Base-by-base conservation (phyloP, 1,140 invertebrate species). In the Orius laevigatus region DNA sequence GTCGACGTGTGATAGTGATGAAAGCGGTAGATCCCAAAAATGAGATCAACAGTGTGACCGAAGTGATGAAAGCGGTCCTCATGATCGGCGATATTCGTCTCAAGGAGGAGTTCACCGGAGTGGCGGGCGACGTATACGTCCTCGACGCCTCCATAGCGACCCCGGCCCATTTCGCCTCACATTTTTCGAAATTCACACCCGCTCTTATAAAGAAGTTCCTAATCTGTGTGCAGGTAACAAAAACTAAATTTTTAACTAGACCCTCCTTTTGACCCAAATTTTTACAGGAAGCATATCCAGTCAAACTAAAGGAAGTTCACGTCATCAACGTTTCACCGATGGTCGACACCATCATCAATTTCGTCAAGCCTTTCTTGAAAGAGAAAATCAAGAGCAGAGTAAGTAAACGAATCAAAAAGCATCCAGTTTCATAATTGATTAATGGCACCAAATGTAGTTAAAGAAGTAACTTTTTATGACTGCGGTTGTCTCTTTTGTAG, bases 11-110 rank as follows among this genome's bases (percentile, higher is more conserved):
- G 1, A 73, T 81, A 3, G 64, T 84, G 16, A 74, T 84, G 64
- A 65, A 78, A 48, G 79, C 75, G 55, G 62, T 71, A 8, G 67
- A 73, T 46, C 42, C 55, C 9, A 40, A 33, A 16, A 33, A 33
- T n/a, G 67, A 70, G 31, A 70, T 72, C 0, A 69, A 70, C 2
- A 71, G 72, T 44, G 66, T 77, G 4, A 57, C 73, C 3, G 81
- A 85, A 46, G 70, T 70, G n/a, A 74, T 84, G 69, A 87, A 87
- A 61, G 62, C 84, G 2, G 75, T 80, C 0, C 61, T 85, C 1
- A 87, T 86, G 83, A 78, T 85, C 25, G 83, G 82, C 1, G 83
- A 87, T 55, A 65, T 85, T 2, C 70, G 83, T n/a, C 62, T 87
- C 9, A 73, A 70, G 5, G 83, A 84, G 53, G 83, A 87, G 59